These are phyloP conservation scores for Xenops minutus DNA, from an alignment of 2,797 vertebrate species.

Conservation along the genomic window DNA sequence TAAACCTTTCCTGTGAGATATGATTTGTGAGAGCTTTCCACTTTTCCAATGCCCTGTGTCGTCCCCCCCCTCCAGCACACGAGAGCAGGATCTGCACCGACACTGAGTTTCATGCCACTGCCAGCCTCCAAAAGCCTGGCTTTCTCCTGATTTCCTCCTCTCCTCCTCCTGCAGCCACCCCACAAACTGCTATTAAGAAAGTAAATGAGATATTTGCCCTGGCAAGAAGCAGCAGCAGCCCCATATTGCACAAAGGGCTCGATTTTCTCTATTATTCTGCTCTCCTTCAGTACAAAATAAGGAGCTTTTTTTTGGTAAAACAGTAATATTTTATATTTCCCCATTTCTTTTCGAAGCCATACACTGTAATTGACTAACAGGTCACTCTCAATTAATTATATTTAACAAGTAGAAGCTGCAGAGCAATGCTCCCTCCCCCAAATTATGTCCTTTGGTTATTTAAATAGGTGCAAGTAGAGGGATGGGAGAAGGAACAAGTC, in stretches of 20 bases:
- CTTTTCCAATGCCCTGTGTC: background rate
- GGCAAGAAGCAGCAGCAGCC: background rate
- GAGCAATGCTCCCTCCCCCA: slow-evolving; percentile 5
- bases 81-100: background rate
- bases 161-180: background rate
- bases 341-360: background rate
- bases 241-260: background rate
- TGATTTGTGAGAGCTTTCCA: slow-evolving; percentile 56
- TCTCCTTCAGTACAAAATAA: background rate
- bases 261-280: background rate
- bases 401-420: slow-evolving; percentile 37
- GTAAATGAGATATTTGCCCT: background rate
- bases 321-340: slow-evolving; percentile 17
- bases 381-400: slow-evolving; percentile 45
- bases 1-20: slow-evolving; percentile 61
- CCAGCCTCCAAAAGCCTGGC: background rate
- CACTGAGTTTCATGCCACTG: fast-evolving
- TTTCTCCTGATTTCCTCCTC: background rate
- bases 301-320: background rate
- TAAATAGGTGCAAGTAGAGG: slow-evolving; percentile 67
- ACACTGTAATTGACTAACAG: background rate
- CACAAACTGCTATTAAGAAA: background rate
- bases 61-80: background rate
- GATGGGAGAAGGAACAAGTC: slow-evolving; percentile 65
- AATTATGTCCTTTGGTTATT: slow-evolving; percentile 54